phyloP scores from a whole-genome alignment of 1,140 invertebrate species.

The Mercenaria mercenaria region DNA sequence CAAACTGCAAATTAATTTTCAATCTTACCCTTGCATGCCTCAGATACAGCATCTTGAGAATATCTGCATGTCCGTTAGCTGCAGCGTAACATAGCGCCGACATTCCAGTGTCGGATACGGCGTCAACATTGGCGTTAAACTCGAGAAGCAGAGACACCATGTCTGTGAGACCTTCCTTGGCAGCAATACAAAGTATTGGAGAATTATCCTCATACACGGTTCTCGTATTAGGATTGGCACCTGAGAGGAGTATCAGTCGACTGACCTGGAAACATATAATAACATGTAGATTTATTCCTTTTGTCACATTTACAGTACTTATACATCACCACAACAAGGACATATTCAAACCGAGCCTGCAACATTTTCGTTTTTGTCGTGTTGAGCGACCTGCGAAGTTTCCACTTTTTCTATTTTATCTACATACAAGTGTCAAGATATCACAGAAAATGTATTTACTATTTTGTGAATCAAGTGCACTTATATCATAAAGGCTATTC shows the following conservation, averaged over 20 bases:
- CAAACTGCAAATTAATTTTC: too few species aligned
- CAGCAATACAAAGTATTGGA: slow-evolving; percentile 94
- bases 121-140: slow-evolving; percentile 82
- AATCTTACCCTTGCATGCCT: slow-evolving; percentile 89
- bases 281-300: too few species aligned
- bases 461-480: too few species aligned
- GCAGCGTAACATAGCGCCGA: slow-evolving; percentile 86
- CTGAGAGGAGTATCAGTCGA: slow-evolving; percentile 94
- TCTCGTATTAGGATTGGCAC: slow-evolving; percentile 92
- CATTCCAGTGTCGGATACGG: slow-evolving; percentile 80
- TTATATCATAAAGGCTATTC: too few species aligned
- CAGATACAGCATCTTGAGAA: slow-evolving; percentile 92
- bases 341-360: too few species aligned
- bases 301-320: too few species aligned
- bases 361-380: too few species aligned
- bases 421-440: too few species aligned
- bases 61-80: slow-evolving; percentile 92
- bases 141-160: slow-evolving; percentile 83
- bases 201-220: slow-evolving; percentile 94
- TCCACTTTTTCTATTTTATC: too few species aligned
- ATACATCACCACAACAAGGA: too few species aligned
- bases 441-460: too few species aligned
- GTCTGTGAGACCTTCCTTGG: slow-evolving; percentile 93
- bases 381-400: too few species aligned
- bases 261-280: slow-evolving; percentile 90